Percentiles rank a stretch among this genome's conserved stretches.
Evolutionary conservation across 2,888 invertebrate genomes (phyloP).

Genomic region (Arge pagana): DNA sequence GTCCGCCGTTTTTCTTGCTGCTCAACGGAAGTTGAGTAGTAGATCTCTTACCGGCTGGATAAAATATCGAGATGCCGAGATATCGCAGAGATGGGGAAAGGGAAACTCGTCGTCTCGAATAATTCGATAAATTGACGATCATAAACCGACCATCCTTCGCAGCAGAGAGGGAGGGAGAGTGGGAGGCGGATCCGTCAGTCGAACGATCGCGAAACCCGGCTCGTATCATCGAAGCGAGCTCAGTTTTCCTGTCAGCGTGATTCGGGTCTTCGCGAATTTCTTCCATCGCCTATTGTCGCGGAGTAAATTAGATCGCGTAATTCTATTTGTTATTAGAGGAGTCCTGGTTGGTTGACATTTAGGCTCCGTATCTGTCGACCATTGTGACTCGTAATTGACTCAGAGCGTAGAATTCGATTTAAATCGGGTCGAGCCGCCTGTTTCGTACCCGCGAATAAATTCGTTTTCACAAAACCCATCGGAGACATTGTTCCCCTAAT

Average conservation of each 20-base stretch:
- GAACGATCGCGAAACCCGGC: constrained; percentile 17
- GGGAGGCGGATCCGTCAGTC: constrained; percentile 15
- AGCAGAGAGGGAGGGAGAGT: too few relatives aligned
- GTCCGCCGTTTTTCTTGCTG: too few relatives aligned
- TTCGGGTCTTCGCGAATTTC: constrained; percentile 31
- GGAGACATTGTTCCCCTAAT: constrained; percentile 47
- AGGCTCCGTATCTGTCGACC: constrained; percentile 39
- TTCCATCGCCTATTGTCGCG: constrained; percentile 52
- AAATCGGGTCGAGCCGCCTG: constrained; percentile 43
- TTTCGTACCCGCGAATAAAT: constrained; percentile 46
- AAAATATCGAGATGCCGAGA: too few relatives aligned
- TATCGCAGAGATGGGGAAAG: too few relatives aligned
- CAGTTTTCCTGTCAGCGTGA: constrained; percentile 19
- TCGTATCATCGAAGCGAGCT: constrained; percentile 14
- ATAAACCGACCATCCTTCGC: too few relatives aligned
- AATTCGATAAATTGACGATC: too few relatives aligned
- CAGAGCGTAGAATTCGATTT: constrained; percentile 57
- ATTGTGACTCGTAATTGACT: constrained; percentile 56
- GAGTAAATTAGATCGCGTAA: constrained; percentile 56
- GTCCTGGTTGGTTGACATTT: constrained; percentile 52
- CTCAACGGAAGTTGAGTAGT: too few relatives aligned
- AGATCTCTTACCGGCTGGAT: too few relatives aligned
- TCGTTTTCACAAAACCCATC: constrained; percentile 50
- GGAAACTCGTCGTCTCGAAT: too few relatives aligned
- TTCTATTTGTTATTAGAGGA: constrained; percentile 56